Evolutionary conservation across 2,113 vertebrate genomes (phyloP).

Genomic region (Sebastes schlegelii): DNA sequence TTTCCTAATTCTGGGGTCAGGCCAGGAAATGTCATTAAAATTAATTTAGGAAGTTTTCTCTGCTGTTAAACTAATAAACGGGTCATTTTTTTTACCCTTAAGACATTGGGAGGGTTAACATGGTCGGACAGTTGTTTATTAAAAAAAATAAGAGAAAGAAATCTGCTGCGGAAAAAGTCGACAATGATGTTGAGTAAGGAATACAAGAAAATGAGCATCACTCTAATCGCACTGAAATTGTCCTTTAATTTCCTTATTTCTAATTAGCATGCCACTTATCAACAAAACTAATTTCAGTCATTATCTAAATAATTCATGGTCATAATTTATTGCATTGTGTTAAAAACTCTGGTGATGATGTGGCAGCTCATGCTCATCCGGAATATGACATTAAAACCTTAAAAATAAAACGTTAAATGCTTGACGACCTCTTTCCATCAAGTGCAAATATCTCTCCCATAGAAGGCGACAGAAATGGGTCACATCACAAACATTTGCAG

Average conservation of each 20-base stretch:
- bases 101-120: slow-evolving; percentile 17
- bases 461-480: slow-evolving; percentile 55
- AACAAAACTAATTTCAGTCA: slow-evolving; percentile 34
- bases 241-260: slow-evolving; percentile 18
- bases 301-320: slow-evolving; percentile 43
- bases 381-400: slow-evolving; percentile 11
- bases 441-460: slow-evolving; percentile 9
- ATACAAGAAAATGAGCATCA: background rate
- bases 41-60: slow-evolving; percentile 1
- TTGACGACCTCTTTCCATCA: slow-evolving; percentile 26
- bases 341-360: slow-evolving; percentile 9
- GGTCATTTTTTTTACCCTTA: background rate
- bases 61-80: slow-evolving; percentile 17
- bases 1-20: background rate
- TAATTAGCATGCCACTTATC: slow-evolving; percentile 39
- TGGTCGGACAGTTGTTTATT: slow-evolving; percentile 27
- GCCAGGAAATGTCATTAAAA: slow-evolving; percentile 11
- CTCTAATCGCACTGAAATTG: background rate
- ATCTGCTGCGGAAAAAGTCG: slow-evolving; percentile 3
- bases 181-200: background rate
- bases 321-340: slow-evolving; percentile 38
- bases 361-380: slow-evolving; percentile 19
- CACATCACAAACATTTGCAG: slow-evolving; percentile 48
- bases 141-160: background rate
- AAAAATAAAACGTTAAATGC: slow-evolving; percentile 47